Percentiles rank a stretch among this genome's conserved stretches.
phyloP scores from a whole-genome alignment of 1,140 invertebrate species.

The Calosoma granatense region DNA sequence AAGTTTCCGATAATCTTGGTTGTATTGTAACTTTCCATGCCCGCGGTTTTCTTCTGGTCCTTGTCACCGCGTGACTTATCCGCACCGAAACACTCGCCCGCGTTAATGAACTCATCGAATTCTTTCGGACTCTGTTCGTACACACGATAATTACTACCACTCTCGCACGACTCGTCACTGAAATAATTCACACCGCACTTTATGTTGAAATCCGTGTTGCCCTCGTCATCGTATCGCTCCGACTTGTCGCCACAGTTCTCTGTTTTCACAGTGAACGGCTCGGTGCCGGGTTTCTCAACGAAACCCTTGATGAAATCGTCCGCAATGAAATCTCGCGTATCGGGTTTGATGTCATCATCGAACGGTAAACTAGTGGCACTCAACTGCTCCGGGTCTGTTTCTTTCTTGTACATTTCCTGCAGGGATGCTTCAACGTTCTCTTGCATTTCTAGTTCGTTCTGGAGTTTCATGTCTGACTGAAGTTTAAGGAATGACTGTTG shows the following conservation, averaged over 20 bases:
- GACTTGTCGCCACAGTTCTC: background rate
- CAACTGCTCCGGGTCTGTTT: background rate
- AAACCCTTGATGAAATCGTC: background rate
- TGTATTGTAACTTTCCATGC: background rate
- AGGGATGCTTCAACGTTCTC: constrained; percentile 30
- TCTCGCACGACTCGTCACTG: background rate
- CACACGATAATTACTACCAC: background rate
- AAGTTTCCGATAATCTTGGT: constrained; percentile 2
- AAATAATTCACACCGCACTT: constrained; percentile 3
- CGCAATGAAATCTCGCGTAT: background rate
- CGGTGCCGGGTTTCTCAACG: background rate
- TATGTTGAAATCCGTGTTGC: background rate
- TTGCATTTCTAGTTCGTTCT: constrained; percentile 24
- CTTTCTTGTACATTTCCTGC: constrained; percentile 9
- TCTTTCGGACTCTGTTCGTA: background rate
- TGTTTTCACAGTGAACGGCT: background rate
- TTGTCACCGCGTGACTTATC: background rate
- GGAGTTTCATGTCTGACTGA: constrained; percentile 27
- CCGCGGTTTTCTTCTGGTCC: background rate
- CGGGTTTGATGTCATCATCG: background rate
- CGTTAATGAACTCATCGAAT: background rate
- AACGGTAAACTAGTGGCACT: background rate
- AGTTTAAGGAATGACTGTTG: constrained; percentile 47
- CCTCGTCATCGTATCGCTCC: background rate
- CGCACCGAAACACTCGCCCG: background rate